These are phyloP conservation scores for Apamea monoglypha DNA, from an alignment of 2,888 invertebrate genomes.

Conservation along the genomic window DNA sequence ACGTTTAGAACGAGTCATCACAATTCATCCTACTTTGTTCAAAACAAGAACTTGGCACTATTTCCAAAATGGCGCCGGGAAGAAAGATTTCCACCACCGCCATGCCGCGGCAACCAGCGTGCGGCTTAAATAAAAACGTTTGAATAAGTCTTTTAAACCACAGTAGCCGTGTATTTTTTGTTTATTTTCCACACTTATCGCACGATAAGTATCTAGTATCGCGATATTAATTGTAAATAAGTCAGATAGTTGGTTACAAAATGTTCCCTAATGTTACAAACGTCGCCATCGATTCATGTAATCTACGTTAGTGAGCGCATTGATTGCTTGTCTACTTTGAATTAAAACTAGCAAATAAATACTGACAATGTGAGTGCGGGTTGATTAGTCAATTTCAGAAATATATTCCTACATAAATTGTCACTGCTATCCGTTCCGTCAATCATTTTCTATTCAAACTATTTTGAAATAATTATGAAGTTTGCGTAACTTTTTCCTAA, in stretches of 20 bases:
- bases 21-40: constrained; percentile 54
- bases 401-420: constrained; percentile 26
- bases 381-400: not conserved
- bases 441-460: constrained; percentile 52
- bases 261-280: constrained; percentile 20
- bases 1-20: constrained; percentile 39
- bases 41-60: constrained; percentile 56
- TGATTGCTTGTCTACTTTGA: constrained; percentile 9
- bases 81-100: constrained; percentile 38
- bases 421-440: constrained; percentile 46
- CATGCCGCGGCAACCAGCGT: constrained; percentile 13
- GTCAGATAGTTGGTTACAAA: constrained; percentile 20
- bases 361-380: not conserved
- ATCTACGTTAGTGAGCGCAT: constrained; percentile 17
- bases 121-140: constrained; percentile 30
- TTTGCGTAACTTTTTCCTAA: constrained; percentile 33
- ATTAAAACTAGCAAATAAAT: not conserved
- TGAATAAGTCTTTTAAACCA: constrained; percentile 29
- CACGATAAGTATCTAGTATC: constrained; percentile 49
- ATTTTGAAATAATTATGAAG: constrained; percentile 56
- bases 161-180: constrained; percentile 35
- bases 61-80: constrained; percentile 22
- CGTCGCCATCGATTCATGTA: constrained; percentile 21
- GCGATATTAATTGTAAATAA: constrained; percentile 47
- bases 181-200: constrained; percentile 48